A percentile compares a stretch with the other conserved stretches of the same genome.
Evolutionary conservation across 1,140 invertebrate species (phyloP).

Genomic region (Pomacea maculata): DNA sequence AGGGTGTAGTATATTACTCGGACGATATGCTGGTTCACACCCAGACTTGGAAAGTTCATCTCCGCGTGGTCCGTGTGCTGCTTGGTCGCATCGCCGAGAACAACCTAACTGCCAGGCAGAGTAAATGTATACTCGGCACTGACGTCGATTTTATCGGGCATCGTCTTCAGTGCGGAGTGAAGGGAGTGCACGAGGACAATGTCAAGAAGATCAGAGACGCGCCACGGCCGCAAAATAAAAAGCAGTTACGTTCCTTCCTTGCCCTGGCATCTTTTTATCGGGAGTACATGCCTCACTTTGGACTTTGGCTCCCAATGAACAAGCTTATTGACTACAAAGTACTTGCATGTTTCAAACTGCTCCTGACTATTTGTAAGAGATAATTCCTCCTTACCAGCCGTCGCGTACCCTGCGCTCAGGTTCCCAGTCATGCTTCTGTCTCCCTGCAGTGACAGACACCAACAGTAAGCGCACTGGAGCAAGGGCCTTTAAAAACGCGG

Average conservation of each 20-base stretch:
- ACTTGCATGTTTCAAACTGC: too few species aligned
- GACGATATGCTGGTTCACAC: slow-evolving; percentile 12
- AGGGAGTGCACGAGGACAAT: slow-evolving; percentile 4
- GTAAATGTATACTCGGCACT: slow-evolving; percentile 7
- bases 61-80: background rate
- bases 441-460: too few species aligned
- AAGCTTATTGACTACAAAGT: too few species aligned
- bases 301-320: too few species aligned
- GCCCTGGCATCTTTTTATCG: too few species aligned
- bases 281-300: too few species aligned
- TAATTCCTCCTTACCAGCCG: too few species aligned
- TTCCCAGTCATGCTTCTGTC: too few species aligned
- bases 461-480: too few species aligned
- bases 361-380: too few species aligned
- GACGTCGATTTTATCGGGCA: slow-evolving; percentile 18
- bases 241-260: slow-evolving; percentile 52
- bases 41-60: slow-evolving; percentile 1
- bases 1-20: background rate
- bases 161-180: background rate
- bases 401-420: too few species aligned
- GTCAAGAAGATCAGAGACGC: slow-evolving; percentile 1
- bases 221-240: slow-evolving; percentile 43
- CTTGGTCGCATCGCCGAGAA: background rate
- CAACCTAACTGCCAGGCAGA: background rate
- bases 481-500: too few species aligned